Evolutionary conservation across 2,113 vertebrate genomes (phyloP), one percentile per base, ranked within the genome.

Genomic region (Hepsetus odoe): DNA sequence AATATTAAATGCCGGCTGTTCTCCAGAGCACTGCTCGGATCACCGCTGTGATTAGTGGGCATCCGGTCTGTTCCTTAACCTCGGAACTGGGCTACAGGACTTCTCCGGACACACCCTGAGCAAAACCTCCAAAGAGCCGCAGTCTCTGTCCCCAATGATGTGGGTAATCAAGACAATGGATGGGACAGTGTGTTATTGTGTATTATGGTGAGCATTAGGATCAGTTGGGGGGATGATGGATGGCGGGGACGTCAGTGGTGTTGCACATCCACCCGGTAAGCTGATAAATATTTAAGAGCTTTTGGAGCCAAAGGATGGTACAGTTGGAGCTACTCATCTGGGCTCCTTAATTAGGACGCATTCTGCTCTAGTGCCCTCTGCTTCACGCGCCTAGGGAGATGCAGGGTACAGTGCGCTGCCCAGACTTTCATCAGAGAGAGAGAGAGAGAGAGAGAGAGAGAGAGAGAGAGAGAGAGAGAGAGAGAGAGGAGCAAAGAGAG

Each of bases 281-380:
- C 74, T 83, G 84, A 82, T 85, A 82, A 84, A 85, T 87, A 85
- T 85, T 85, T 81, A 83, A 79, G 80, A 77, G 77, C 64, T 75
- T 70, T 77, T 51, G 40, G 74, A 83, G 83, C 75, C 83, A 84
- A 79, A 81, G 80, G 65, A 75, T 72, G 73, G 77, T 62, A 61
- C 74, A 71, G 61, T 80, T 74, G 76, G 58, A 66, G 75, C 76
- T 80, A 51, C 82, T 79, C 77, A 81, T 85, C 80, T 85, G 73
- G 67, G 78, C 83, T 82, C 68, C 76, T 84, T 87, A 82, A 85
- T 85, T 83, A 85, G 84, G 82, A 79, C 58, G 56, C 82, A 84
- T 81, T 87, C 82, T 87, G 86, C 79, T 82, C 77, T 76, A 85
- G 80, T 85, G 77, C 81, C 79, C 84, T 74, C 67, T 80, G 80